A percentile compares a stretch with the other conserved stretches of the same genome.
Evolutionary conservation across 2,888 invertebrate genomes (phyloP).

Genomic region (Melieria omissa): DNA sequence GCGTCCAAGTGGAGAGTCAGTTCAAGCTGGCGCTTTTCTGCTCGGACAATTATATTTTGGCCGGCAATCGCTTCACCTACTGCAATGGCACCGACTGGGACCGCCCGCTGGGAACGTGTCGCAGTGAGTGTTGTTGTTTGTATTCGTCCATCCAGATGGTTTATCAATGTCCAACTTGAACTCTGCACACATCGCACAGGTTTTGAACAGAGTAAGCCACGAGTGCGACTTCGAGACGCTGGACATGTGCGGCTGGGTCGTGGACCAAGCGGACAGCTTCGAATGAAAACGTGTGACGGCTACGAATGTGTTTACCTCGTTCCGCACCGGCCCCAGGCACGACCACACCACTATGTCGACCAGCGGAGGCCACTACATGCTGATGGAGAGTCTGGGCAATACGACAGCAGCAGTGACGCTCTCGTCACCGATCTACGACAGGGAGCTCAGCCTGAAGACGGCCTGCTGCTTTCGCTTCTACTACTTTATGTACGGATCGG

Average conservation of each 20-base stretch:
- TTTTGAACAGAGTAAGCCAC: constrained; percentile 38
- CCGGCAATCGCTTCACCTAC: constrained; percentile 73
- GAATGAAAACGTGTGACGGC: constrained; percentile 78
- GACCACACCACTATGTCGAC: constrained; percentile 78
- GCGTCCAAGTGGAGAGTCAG: constrained; percentile 68
- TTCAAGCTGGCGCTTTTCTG: constrained; percentile 76
- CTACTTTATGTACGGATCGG: constrained; percentile 83
- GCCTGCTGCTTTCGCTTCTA: constrained; percentile 75
- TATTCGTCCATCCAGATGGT: not conserved
- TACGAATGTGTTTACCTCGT: constrained; percentile 48
- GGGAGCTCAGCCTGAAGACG: constrained; percentile 65
- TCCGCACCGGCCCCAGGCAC: constrained; percentile 75
- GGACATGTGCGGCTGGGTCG: constrained; percentile 82
- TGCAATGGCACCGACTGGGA: constrained; percentile 82
- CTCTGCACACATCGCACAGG: constrained; percentile 28
- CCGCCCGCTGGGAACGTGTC: constrained; percentile 73
- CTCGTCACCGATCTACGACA: constrained; percentile 76
- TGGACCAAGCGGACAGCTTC: constrained; percentile 69
- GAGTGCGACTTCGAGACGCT: constrained; percentile 66
- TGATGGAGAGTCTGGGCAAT: constrained; percentile 78
- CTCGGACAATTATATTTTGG: constrained; percentile 71
- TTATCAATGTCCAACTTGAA: not conserved
- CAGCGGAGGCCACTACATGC: constrained; percentile 81
- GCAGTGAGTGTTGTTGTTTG: constrained; percentile 44
- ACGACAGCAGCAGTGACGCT: constrained; percentile 74